Percentiles rank a stretch among this genome's conserved stretches.
phyloP scores from a whole-genome alignment of 2,888 invertebrate genomes.

The Dryobotodes eremita region DNA sequence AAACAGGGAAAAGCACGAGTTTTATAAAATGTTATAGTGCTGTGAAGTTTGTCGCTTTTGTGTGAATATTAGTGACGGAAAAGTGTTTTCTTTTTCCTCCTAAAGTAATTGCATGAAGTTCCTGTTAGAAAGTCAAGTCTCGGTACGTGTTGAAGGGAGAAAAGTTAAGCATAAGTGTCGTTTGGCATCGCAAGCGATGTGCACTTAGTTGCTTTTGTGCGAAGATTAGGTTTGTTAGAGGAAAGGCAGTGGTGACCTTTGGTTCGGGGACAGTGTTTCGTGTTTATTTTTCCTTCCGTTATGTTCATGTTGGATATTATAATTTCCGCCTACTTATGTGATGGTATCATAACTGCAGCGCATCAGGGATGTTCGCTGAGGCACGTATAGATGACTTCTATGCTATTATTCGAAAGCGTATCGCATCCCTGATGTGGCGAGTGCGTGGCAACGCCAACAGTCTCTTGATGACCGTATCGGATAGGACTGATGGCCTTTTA shows the following conservation, averaged over 20 bases:
- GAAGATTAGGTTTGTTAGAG: slow-evolving; percentile 3
- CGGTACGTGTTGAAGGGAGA: not conserved
- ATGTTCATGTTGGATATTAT: not conserved
- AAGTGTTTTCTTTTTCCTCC: not conserved
- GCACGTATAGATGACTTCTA: too few species aligned
- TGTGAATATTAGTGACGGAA: not conserved
- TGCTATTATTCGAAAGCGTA: too few species aligned
- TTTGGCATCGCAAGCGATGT: not conserved
- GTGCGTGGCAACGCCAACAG: too few species aligned
- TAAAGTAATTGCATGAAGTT: not conserved
- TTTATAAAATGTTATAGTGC: not conserved
- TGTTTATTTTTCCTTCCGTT: not conserved
- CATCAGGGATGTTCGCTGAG: too few species aligned
- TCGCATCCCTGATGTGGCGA: too few species aligned
- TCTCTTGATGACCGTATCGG: too few species aligned
- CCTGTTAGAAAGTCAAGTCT: not conserved
- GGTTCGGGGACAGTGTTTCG: not conserved
- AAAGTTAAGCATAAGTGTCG: not conserved
- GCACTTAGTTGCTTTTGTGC: slow-evolving; percentile 15
- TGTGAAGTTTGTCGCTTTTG: not conserved
- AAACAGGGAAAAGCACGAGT: too few species aligned
- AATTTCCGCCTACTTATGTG: not conserved
- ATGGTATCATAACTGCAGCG: not conserved
- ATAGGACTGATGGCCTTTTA: too few species aligned
- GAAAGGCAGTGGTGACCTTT: slow-evolving; percentile 2